These are phyloP conservation scores for Chanos chanos DNA, from an alignment of 2,797 vertebrate species.

Conservation along the genomic window DNA sequence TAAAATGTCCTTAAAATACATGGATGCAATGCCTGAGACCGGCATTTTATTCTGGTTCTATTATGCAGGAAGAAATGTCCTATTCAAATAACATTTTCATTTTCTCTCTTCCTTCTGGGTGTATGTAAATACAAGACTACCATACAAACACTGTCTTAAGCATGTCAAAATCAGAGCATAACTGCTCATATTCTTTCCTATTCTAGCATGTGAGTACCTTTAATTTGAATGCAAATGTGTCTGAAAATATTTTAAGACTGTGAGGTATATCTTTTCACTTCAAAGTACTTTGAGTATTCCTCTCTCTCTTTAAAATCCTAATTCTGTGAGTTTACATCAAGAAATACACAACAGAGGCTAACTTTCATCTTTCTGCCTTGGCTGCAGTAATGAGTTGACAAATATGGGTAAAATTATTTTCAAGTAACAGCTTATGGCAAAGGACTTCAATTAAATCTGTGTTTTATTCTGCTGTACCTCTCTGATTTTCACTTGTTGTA, in stretches of 20 bases:
- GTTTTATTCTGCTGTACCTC: constrained; percentile 10
- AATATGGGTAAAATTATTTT: constrained; percentile 32
- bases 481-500: constrained; percentile 3
- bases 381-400: constrained; percentile 30
- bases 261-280: constrained; percentile 13
- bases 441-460: constrained; percentile 24
- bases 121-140: too few relatives aligned
- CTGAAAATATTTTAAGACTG: constrained; percentile 12
- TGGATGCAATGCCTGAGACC: too few relatives aligned
- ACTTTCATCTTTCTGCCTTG: constrained; percentile 23
- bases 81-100: too few relatives aligned
- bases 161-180: too few relatives aligned
- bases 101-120: too few relatives aligned
- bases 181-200: too few relatives aligned
- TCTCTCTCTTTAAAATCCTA: constrained; percentile 3
- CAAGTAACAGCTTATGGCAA: constrained; percentile 18
- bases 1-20: too few relatives aligned
- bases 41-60: too few relatives aligned
- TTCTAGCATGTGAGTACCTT: too few relatives aligned
- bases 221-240: too few relatives aligned
- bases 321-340: constrained; percentile 10
- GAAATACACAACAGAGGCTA: constrained; percentile 23
- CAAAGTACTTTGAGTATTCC: constrained; percentile 5
- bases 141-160: too few relatives aligned
- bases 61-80: too few relatives aligned